Percentiles rank a stretch among this genome's conserved stretches.
Evolutionary conservation across 2,797 vertebrate species (phyloP).

Genomic region (Cyclura pinguis): DNA sequence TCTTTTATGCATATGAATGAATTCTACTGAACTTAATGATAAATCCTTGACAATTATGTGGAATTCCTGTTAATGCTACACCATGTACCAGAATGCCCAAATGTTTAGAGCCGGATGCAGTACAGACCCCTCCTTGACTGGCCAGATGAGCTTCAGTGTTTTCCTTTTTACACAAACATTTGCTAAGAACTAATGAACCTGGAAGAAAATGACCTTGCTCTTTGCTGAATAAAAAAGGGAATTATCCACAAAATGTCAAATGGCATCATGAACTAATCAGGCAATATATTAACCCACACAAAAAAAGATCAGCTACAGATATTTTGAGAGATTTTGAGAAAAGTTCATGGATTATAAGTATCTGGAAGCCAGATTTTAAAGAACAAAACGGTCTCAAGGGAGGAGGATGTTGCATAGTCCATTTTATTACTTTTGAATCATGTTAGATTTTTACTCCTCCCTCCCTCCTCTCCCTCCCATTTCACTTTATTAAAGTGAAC

Average conservation of each 20-base stretch:
- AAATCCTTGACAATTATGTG: constrained; percentile 35
- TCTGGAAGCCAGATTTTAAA: constrained; percentile 29
- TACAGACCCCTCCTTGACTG: constrained; percentile 43
- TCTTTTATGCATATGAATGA: background rate
- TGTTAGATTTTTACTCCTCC: constrained; percentile 27
- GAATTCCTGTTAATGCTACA: constrained; percentile 27
- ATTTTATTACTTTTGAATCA: constrained; percentile 37
- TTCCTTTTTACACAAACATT: constrained; percentile 50
- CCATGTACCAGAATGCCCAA: constrained; percentile 16
- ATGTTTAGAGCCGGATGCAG: constrained; percentile 41
- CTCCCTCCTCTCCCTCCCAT: constrained; percentile 24
- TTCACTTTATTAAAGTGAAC: background rate
- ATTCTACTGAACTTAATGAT: background rate
- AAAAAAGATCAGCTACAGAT: constrained; percentile 52
- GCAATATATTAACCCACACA: constrained; percentile 40
- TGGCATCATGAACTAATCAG: constrained; percentile 41
- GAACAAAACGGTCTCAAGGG: constrained; percentile 56
- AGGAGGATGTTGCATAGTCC: constrained; percentile 41
- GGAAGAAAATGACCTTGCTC: constrained; percentile 53
- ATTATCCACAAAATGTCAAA: constrained; percentile 40
- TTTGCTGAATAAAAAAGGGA: constrained; percentile 52
- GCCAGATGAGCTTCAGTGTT: constrained; percentile 43
- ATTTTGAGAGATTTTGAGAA: constrained; percentile 63
- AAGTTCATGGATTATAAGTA: constrained; percentile 55
- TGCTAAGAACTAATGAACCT: constrained; percentile 34